phyloP scores from a whole-genome alignment of 2,888 invertebrate genomes.

The Diplazon laetatorius region DNA sequence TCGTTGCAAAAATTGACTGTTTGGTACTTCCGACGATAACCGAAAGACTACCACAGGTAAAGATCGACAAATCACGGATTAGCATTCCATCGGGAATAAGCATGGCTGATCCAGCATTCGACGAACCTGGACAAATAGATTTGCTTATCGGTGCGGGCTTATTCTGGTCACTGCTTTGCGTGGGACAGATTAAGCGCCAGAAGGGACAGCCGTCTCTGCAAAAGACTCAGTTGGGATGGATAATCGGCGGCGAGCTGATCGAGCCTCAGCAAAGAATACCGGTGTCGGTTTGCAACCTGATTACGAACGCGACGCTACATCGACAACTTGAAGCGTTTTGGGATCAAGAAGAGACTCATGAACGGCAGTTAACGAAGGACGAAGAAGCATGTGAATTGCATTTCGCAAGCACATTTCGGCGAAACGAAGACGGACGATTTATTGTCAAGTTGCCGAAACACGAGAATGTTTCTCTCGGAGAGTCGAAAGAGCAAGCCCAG shows the following conservation, averaged over 20 bases:
- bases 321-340: conserved; percentile 24
- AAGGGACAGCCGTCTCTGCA: conserved; percentile 39
- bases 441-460: conserved; percentile 37
- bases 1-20: conserved; percentile 46
- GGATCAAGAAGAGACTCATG: conserved; percentile 27
- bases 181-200: conserved; percentile 40
- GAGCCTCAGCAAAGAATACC: background rate
- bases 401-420: conserved; percentile 21
- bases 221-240: conserved; percentile 52
- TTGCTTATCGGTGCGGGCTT: conserved; percentile 53
- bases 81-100: conserved; percentile 45
- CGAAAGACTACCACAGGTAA: conserved; percentile 34
- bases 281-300: conserved; percentile 3
- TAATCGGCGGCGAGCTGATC: conserved; percentile 46
- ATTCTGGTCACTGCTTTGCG: conserved; percentile 54
- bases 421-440: conserved; percentile 25
- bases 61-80: conserved; percentile 32
- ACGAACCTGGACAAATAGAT: conserved; percentile 48
- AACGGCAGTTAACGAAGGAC: background rate
- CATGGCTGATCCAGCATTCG: conserved; percentile 57
- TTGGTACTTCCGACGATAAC: conserved; percentile 55
- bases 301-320: conserved; percentile 10
- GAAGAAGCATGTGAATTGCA: conserved; percentile 28
- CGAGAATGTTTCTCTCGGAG: conserved; percentile 28
- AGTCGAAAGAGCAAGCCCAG: conserved; percentile 14